Conservation (phyloP, 2,113 vertebrate genomes). For the Rhinopomastus cyanomelas region DNA sequence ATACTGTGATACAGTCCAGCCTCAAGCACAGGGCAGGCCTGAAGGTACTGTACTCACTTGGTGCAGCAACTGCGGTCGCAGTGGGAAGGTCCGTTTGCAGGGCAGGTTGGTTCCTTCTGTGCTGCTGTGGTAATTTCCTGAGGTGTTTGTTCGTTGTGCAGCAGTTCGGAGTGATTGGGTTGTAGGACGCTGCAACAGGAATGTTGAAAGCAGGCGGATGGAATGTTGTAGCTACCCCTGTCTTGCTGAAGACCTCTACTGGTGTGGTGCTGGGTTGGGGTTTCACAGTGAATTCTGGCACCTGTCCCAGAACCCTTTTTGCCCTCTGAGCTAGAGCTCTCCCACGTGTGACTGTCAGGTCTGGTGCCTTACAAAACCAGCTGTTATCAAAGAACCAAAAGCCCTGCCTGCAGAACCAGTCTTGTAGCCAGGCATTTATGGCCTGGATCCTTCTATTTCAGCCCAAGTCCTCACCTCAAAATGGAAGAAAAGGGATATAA, state of each 20-base stretch:
- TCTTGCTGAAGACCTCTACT: background rate
- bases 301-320: background rate
- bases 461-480: too few species aligned
- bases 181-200: background rate
- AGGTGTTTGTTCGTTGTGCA: background rate
- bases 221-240: background rate
- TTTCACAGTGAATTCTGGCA: background rate
- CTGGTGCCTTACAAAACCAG: too few species aligned
- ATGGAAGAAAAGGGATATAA: too few species aligned
- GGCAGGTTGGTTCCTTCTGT: background rate
- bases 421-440: too few species aligned
- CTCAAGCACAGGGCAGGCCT: background rate
- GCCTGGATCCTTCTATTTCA: too few species aligned
- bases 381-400: too few species aligned
- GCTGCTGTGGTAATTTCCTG: fast-evolving
- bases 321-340: too few species aligned
- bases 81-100: background rate
- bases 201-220: background rate
- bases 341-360: too few species aligned
- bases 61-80: background rate
- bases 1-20: too few species aligned
- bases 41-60: background rate
- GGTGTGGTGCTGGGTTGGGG: background rate
- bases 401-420: too few species aligned
- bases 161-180: background rate